These are phyloP conservation scores for Hydrocynus forskahlii DNA, from an alignment of 2,797 vertebrate species.

Conservation along the genomic window DNA sequence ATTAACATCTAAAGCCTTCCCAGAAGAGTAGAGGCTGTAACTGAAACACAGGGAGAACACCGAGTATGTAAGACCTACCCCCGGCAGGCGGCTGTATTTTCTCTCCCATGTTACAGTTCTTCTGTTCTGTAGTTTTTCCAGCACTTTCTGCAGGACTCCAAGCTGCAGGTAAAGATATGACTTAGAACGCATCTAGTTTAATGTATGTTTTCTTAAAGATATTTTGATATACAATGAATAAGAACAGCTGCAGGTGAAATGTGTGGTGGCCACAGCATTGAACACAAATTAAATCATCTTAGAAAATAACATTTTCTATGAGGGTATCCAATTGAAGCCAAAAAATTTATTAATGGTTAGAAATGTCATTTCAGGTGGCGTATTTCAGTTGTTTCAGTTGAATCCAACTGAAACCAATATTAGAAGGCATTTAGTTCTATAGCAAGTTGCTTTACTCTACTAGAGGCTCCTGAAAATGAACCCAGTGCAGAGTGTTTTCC, in stretches of 20 bases:
- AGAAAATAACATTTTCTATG: background rate
- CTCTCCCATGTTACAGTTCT: constrained; percentile 26
- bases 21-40: background rate
- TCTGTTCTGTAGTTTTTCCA: constrained; percentile 34
- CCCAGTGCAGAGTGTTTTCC: no score
- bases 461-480: no score
- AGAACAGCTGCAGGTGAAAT: no score
- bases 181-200: no score
- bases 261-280: background rate
- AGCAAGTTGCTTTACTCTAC: no score
- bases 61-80: constrained; percentile 12
- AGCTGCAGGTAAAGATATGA: constrained; percentile 22
- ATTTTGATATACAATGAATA: no score
- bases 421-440: no score
- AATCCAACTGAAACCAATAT: background rate
- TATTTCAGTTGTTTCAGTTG: background rate
- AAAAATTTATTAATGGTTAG: background rate
- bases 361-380: background rate
- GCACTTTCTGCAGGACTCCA: constrained; percentile 31
- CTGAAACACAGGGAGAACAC: background rate
- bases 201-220: no score
- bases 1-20: background rate
- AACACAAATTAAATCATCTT: background rate
- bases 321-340: background rate
- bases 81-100: constrained; percentile 23